phyloP scores from a whole-genome alignment of 2,113 vertebrate species.

The Setophaga petechia region DNA sequence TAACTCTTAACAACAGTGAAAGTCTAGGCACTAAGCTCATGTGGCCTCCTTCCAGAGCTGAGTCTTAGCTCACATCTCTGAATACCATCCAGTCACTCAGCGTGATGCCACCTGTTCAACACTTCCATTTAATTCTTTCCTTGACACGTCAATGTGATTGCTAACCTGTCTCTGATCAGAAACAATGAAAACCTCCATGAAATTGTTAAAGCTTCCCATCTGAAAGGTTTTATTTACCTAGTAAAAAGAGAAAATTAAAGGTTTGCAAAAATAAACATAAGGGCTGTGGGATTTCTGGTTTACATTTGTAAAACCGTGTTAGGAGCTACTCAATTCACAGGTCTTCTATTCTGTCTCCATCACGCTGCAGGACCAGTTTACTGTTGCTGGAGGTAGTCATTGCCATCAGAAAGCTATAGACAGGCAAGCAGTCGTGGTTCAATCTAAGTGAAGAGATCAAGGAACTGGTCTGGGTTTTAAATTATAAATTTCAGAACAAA shows the following conservation, averaged over 20 bases:
- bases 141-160: not conserved
- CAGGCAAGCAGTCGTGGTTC: not conserved
- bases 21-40: not conserved
- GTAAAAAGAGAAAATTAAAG: not conserved
- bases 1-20: not conserved
- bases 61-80: not conserved
- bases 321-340: not conserved
- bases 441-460: not conserved
- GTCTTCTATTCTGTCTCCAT: not conserved
- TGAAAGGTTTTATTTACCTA: not conserved
- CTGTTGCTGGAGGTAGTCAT: not conserved
- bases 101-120: not conserved
- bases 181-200: not conserved
- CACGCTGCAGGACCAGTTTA: fast-evolving
- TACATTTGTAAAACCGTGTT: not conserved
- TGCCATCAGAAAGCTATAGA: not conserved
- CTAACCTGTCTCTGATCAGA: not conserved
- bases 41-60: not conserved
- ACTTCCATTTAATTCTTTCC: not conserved
- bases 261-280: not conserved
- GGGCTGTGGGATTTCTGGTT: not conserved
- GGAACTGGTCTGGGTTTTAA: not conserved
- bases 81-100: not conserved
- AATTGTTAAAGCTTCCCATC: not conserved
- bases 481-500: not conserved